Evolutionary conservation across 2,888 invertebrate species (phyloP).

Genomic region (Listrodromus nycthemerus): DNA sequence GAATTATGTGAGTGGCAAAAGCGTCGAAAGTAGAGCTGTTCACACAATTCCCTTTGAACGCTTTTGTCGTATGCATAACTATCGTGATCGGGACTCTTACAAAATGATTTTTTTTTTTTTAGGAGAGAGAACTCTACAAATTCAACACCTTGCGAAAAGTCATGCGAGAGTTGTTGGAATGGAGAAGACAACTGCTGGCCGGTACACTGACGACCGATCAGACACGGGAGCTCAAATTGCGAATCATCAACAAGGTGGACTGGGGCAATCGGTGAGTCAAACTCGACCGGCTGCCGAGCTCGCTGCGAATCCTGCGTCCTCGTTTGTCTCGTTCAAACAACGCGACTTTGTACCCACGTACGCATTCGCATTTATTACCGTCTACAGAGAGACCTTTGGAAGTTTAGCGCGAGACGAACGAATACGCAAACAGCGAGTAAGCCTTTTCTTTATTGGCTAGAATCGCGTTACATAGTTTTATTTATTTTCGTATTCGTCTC

Average conservation of each 20-base stretch:
- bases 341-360: neutral
- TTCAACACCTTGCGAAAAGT: conserved; percentile 94
- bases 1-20: no score
- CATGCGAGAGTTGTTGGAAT: conserved; percentile 95
- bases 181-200: conserved; percentile 93
- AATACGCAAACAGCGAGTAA: conserved; percentile 55
- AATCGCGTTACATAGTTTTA: neutral
- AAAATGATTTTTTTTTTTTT: conserved; percentile 72
- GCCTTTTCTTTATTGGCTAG: conserved; percentile 64
- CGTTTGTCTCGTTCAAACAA: neutral
- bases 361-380: neutral
- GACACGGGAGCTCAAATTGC: conserved; percentile 93
- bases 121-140: conserved; percentile 94
- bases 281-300: conserved; percentile 72
- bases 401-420: conserved; percentile 44
- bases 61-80: no score
- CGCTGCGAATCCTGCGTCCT: conserved; percentile 21
- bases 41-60: neutral
- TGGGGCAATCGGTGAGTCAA: conserved; percentile 97
- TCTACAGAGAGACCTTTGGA: conserved; percentile 27
- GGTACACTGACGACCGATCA: conserved; percentile 97
- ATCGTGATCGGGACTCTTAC: neutral
- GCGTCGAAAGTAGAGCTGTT: no score
- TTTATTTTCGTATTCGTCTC: neutral
- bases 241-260: conserved; percentile 96